phyloP scores from a whole-genome alignment of 2,113 vertebrate genomes.

The Climacteris rufus region DNA sequence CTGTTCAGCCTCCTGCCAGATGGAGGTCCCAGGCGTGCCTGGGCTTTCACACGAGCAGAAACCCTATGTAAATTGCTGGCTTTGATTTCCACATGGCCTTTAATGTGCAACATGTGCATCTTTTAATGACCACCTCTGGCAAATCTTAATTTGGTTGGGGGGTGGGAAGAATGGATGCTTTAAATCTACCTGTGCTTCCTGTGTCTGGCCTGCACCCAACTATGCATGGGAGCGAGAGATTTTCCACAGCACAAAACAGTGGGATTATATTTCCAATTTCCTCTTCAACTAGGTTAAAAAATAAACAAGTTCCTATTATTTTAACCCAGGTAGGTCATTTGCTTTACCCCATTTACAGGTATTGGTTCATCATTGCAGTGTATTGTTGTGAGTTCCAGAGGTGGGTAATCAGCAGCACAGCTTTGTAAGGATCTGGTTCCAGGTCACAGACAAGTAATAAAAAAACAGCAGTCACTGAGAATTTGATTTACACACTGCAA shows the following conservation, averaged over 20 bases:
- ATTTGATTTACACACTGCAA: slow-evolving; percentile 39
- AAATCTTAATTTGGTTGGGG: background rate
- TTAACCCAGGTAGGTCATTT: background rate
- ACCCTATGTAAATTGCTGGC: background rate
- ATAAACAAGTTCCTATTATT: background rate
- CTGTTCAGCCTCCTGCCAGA: background rate
- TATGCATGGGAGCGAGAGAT: background rate
- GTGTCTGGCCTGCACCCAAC: background rate
- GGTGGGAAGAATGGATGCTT: background rate
- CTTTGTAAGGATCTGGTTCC: slow-evolving; percentile 10
- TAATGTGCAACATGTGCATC: background rate
- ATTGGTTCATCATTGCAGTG: background rate
- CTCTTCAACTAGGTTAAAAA: background rate
- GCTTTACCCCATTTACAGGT: background rate
- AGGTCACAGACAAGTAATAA: slow-evolving; percentile 30
- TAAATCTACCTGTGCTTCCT: slow-evolving; percentile 12
- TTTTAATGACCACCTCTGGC: slow-evolving; percentile 1
- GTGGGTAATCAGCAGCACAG: background rate
- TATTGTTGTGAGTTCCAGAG: background rate
- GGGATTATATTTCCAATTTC: background rate
- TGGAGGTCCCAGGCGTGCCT: background rate
- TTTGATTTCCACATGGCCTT: background rate
- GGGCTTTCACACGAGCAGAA: background rate
- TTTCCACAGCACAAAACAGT: background rate
- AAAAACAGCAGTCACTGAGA: slow-evolving; percentile 8